Percentiles rank a stretch among this genome's conserved stretches.
phyloP scores from a whole-genome alignment of 1,140 invertebrate species.

The Cylas formicarius region DNA sequence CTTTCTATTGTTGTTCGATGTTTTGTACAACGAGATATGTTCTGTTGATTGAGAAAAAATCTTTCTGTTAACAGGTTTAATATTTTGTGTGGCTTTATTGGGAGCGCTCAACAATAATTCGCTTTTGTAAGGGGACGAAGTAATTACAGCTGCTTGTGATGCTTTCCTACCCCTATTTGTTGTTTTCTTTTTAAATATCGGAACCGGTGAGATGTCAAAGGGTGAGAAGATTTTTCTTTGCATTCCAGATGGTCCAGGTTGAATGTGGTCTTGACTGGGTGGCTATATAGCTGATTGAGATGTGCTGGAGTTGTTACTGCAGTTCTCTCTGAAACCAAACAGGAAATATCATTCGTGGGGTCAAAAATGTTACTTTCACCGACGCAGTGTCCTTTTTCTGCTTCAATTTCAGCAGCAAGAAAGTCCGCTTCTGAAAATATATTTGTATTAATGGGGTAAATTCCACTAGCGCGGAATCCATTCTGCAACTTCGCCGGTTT shows the following conservation, averaged over 20 bases:
- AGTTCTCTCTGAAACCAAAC: not conserved
- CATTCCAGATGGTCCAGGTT: not conserved
- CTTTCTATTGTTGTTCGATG: not conserved
- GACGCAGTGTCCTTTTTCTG: not conserved
- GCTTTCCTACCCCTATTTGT: not conserved
- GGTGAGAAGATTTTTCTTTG: not conserved
- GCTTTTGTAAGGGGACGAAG: constrained; percentile 1
- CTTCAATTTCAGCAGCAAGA: constrained; percentile 1
- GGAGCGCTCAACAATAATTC: too few species aligned
- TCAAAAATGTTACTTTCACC: not conserved
- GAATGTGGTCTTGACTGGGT: not conserved
- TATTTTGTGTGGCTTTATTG: too few species aligned
- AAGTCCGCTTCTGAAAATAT: constrained; percentile 28
- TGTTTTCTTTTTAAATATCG: constrained; percentile 1
- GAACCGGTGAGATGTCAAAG: not conserved
- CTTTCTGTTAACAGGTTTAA: not conserved
- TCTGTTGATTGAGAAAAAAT: not conserved
- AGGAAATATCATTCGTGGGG: not conserved
- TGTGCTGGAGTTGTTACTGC: not conserved
- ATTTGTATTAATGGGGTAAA: constrained; percentile 29
- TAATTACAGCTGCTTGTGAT: not conserved
- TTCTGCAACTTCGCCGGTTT: constrained; percentile 3
- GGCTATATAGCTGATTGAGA: not conserved
- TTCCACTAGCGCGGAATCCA: constrained; percentile 12
- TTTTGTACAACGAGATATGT: not conserved